Conservation (phyloP, 2,888 invertebrate species). For the Sarcophaga subvicina region DNA sequence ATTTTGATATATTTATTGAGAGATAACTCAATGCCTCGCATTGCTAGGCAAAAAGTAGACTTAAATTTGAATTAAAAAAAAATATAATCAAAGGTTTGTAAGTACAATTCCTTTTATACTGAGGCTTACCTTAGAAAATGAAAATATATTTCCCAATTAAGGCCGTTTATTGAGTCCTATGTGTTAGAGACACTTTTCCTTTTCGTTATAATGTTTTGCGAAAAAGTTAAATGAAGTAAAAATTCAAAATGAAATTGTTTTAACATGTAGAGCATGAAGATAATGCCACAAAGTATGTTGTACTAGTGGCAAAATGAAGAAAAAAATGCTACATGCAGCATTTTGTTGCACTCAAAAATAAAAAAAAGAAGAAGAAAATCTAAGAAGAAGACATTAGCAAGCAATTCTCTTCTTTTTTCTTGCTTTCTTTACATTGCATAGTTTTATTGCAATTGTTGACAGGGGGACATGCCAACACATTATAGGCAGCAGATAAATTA, state of each 20-base stretch:
- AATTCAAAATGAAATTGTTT: slow-evolving; percentile 60
- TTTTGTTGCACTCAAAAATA: too few relatives aligned
- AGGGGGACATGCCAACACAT: slow-evolving; percentile 52
- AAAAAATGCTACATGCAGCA: slow-evolving; percentile 23
- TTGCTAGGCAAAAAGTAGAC: not conserved
- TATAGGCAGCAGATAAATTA: slow-evolving; percentile 60
- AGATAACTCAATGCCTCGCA: not conserved
- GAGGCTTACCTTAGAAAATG: too few relatives aligned
- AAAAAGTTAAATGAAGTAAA: slow-evolving; percentile 56
- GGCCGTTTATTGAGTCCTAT: not conserved
- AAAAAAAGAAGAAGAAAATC: too few relatives aligned
- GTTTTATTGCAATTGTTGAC: slow-evolving; percentile 61
- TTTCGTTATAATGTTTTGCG: slow-evolving; percentile 35
- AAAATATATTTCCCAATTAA: too few relatives aligned
- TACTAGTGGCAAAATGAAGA: not conserved
- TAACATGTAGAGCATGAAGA: slow-evolving; percentile 65
- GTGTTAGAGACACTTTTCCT: slow-evolving; percentile 42
- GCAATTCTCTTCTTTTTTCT: not conserved
- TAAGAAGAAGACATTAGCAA: too few relatives aligned
- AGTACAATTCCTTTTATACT: not conserved
- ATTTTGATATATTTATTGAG: slow-evolving; percentile 19
- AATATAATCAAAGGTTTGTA: not conserved
- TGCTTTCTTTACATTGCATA: not conserved
- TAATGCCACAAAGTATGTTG: slow-evolving; percentile 53
- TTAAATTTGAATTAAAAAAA: not conserved